Percentiles rank a stretch among this genome's conserved stretches.
These are phyloP conservation scores for Maniola hyperantus DNA, from an alignment of 2,888 invertebrate species.

Conservation along the genomic window DNA sequence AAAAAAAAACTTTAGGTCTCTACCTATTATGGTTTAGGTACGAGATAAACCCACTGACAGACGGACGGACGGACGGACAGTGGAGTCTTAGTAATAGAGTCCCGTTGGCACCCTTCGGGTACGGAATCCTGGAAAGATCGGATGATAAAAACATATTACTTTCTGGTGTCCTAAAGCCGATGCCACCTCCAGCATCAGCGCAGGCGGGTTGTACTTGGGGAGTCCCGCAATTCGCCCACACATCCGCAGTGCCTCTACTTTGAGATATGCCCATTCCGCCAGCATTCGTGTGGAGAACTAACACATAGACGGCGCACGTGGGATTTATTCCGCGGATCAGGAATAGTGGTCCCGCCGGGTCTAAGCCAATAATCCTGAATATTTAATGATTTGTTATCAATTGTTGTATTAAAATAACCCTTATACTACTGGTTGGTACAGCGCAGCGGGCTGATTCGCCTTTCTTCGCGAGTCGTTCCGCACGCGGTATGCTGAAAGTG, in stretches of 20 bases:
- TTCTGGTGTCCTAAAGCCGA: background rate
- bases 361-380: background rate
- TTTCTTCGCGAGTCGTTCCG: too few relatives aligned
- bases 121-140: too few relatives aligned
- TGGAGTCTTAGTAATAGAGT: too few relatives aligned
- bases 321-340: background rate
- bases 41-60: too few relatives aligned
- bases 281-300: background rate
- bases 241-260: background rate
- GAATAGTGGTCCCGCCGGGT: background rate
- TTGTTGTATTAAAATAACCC: too few relatives aligned
- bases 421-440: too few relatives aligned
- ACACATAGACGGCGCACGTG: background rate
- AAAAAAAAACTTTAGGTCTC: too few relatives aligned
- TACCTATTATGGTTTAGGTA: too few relatives aligned
- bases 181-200: background rate
- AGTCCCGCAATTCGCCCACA: background rate
- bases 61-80: too few relatives aligned
- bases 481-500: too few relatives aligned
- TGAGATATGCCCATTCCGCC: background rate
- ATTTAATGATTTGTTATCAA: background rate
- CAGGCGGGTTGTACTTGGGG: conserved; percentile 1
- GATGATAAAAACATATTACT: background rate
- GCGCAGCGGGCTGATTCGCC: too few relatives aligned
- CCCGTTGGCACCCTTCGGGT: too few relatives aligned